Base-by-base conservation (phyloP, 2,797 vertebrate genomes). In the Agapornis canus region DNA sequence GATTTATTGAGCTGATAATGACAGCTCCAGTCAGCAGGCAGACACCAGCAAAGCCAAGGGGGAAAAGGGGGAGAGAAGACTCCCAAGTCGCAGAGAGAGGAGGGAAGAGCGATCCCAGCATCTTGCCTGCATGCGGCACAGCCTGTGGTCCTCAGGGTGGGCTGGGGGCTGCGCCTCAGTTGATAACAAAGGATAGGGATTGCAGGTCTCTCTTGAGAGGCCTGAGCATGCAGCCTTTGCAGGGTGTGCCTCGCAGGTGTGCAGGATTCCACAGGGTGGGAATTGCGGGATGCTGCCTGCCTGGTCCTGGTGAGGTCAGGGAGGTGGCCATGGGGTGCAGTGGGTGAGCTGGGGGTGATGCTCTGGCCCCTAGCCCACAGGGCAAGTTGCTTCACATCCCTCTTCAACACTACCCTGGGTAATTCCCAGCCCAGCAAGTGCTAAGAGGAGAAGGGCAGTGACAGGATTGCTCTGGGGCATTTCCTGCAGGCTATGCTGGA, bases 1-100 rank as follows among this genome's bases (percentile, higher is more conserved):
- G 99, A 99, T 99, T 98, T 98, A 98, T 98, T 97, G 97, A 98
- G 96, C 98, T 98, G 99, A 99, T 99, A 99, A 98, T 98, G 98
- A 98, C 98, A 98, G 98, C 98, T 98, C 98, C 98, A 98, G 97
- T 98, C 98, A 98, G 98, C 98, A 97, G 91, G 97, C 97, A 97
- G 96, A 96, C 96, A 97, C 95, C 94, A 35, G 95, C 95, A 76
- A 92, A 91, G 96, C 90, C 20, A 5, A n/a, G 63, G 31, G 57
- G 20, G 54, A 35, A 57, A 57, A 45, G 81, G 92, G 89, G 89
- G 60, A 77, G 52, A 95, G 54, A 86, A 88, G 93, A 76, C 89
- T 95, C 89, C 93, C 87, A 78, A 71, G 94, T 73, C 10, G 72
- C 51, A n/a, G 87, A 71, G 52, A 40, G 89, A 77, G 52, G 32